phyloP scores from a whole-genome alignment of 2,113 vertebrate species.

The Sciurus niger region DNA sequence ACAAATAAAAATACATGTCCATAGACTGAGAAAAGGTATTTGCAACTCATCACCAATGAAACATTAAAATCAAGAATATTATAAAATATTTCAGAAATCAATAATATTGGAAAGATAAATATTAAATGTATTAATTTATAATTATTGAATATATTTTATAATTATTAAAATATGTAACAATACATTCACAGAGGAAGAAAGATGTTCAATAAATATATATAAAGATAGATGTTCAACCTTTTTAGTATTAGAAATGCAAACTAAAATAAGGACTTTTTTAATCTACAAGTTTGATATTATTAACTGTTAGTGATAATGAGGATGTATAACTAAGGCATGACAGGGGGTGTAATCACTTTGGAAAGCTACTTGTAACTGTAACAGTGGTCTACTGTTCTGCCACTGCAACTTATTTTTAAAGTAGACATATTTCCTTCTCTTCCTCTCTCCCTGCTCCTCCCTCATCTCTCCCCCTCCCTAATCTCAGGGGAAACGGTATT shows the following conservation, averaged over 20 bases:
- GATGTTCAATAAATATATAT: not conserved
- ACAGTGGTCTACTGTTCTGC: too few species aligned
- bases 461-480: too few species aligned
- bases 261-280: not conserved
- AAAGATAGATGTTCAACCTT: not conserved
- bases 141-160: too few species aligned
- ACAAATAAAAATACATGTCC: not conserved
- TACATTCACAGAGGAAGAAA: not conserved
- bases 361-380: not conserved
- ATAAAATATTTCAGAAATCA: conserved; percentile 28
- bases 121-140: not conserved
- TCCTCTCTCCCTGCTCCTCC: too few species aligned
- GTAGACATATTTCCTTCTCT: too few species aligned
- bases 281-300: not conserved
- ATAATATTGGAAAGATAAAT: not conserved
- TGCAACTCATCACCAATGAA: not conserved
- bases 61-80: not conserved
- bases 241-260: not conserved
- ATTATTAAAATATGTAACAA: not conserved
- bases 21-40: not conserved
- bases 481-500: too few species aligned
- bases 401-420: too few species aligned
- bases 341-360: not conserved
- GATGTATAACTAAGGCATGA: not conserved
- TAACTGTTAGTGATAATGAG: not conserved